Base-by-base conservation (phyloP, 2,888 invertebrate species). In the Laspeyria flexula region DNA sequence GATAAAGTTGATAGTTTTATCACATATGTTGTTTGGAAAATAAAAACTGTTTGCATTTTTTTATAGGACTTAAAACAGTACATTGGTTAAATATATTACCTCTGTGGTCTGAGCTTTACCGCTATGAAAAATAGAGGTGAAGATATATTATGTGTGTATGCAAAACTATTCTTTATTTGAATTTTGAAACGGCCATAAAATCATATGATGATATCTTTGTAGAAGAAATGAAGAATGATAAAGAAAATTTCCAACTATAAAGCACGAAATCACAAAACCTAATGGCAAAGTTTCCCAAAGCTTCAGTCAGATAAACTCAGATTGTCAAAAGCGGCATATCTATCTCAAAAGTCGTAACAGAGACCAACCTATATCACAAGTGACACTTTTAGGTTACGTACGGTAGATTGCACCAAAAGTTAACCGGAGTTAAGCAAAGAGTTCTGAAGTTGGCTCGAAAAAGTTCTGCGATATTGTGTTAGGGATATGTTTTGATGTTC, bases 351-450 rank as follows among this genome's bases (percentile, higher is more conserved):
- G 58, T 60, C 72, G 52, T 63, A 49, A 66, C 51, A 55, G 43
- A 53, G 56, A 51, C 45, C 39, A 55, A 69, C 60, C 70, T 71
- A 49, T 50, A 63, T 70, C 70, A 71, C 40, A 38, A 47, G 60
- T 70, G 70, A 70, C 72, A 69, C 37, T 55, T 70, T 51, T 66
- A 60, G 72, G 69, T 49, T 65, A 40, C 46, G 30, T 34, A 47
- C 31, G 39, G 56, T 27, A 23, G 55, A 52, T 69, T 65, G 66
- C 62, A 66, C 49, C 42, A 13, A 68, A 69, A 69, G 65, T 66
- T 68, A 68, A 49, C 53, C 30, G 30, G 13, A 66, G 65, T 66
- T 69, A 61, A 53, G 27, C 30, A 44, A 39, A 33, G 15, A 44
- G 40, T 41, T 41, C 11, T 21, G 27, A 50, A 56, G 55, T 62